Conservation (phyloP, 2,797 vertebrate genomes). For the Aeoliscus strigatus region DNA sequence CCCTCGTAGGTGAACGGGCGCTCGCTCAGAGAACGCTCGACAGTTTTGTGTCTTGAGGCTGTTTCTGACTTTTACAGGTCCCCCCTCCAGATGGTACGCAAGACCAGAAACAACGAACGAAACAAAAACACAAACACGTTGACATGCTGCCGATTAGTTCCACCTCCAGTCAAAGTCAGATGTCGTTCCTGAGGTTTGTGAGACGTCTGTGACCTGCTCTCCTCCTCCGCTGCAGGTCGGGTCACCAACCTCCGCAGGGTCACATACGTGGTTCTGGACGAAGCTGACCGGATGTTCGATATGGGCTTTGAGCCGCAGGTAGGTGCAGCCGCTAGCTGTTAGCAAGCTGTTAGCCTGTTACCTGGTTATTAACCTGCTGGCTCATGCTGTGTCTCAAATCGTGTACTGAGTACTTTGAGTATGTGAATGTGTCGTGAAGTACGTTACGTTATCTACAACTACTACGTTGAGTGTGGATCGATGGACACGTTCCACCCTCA, state of each 20-base stretch:
- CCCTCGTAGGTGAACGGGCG: slow-evolving; percentile 92
- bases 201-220: neutral
- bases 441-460: no score
- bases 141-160: no score
- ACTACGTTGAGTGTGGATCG: no score
- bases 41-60: slow-evolving; percentile 97
- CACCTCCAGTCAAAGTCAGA: no score
- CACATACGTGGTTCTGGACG: slow-evolving; percentile 95
- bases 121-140: no score
- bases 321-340: slow-evolving; percentile 18
- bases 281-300: slow-evolving; percentile 99
- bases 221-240: slow-evolving; percentile 87
- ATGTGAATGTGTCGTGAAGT: no score
- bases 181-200: neutral
- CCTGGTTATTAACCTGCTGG: no score
- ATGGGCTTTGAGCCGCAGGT: slow-evolving; percentile 99
- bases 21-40: slow-evolving; percentile 89
- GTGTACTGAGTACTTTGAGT: no score
- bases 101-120: slow-evolving; percentile 77
- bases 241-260: slow-evolving; percentile 94
- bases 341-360: no score
- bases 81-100: slow-evolving; percentile 94
- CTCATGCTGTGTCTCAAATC: no score
- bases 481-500: no score
- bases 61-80: slow-evolving; percentile 97